These are phyloP conservation scores for Macropis europaea DNA, from an alignment of 2,888 invertebrate genomes.

Conservation along the genomic window DNA sequence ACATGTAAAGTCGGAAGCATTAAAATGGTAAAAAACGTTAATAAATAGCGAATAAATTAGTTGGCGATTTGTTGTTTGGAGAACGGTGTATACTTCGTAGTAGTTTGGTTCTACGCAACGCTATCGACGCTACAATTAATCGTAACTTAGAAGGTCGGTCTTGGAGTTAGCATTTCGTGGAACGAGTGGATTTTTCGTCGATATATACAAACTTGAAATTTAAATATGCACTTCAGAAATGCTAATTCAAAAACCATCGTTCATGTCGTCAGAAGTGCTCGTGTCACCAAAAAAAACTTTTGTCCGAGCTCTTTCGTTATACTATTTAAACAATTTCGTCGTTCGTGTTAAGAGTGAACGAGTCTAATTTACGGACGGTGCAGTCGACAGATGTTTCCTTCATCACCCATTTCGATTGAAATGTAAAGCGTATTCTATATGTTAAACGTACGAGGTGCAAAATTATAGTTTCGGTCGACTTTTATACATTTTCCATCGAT, in stretches of 20 bases:
- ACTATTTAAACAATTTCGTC: not conserved
- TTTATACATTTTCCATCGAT: conserved; percentile 7
- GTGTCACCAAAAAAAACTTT: not conserved
- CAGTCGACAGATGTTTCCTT: conserved; percentile 29
- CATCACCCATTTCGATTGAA: conserved; percentile 18
- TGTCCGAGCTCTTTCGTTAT: not conserved
- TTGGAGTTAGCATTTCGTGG: not conserved
- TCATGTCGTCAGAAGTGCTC: not conserved
- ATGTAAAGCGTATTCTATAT: conserved; percentile 21
- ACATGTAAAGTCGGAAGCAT: conserved; percentile 21
- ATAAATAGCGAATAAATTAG: conserved; percentile 37
- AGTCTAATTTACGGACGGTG: conserved; percentile 53
- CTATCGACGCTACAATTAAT: not conserved
- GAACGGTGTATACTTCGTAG: not conserved
- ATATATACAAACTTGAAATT: conserved; percentile 13
- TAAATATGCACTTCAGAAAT: not conserved
- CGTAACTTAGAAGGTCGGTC: not conserved
- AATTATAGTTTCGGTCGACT: conserved; percentile 38
- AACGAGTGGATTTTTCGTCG: not conserved
- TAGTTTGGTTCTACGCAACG: not conserved
- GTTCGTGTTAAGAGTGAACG: not conserved
- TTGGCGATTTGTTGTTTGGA: not conserved
- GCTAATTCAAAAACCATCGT: not conserved
- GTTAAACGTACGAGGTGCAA: conserved; percentile 35
- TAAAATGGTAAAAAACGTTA: not conserved